Conservation (phyloP, 53 echinoderm and acorn worm species). For the Holothuria leucospilota region DNA sequence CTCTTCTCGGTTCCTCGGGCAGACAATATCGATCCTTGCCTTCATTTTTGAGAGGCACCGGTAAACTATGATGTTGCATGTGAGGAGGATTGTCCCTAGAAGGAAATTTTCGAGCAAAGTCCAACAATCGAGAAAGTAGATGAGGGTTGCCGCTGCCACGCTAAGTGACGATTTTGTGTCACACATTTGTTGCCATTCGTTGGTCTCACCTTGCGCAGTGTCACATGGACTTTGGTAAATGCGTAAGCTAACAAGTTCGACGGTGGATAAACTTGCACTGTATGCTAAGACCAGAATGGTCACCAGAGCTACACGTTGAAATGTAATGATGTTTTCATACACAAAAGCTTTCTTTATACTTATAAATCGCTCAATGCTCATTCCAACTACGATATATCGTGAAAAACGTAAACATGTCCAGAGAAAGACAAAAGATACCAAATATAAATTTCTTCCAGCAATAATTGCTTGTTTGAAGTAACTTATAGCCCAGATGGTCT, state of each 20-base stretch:
- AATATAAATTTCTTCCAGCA: slow-evolving; percentile 57
- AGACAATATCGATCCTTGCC: slow-evolving; percentile 65
- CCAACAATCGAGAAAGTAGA: slow-evolving; percentile 65
- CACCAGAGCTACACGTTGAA: slow-evolving; percentile 56
- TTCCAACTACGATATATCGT: slow-evolving; percentile 80
- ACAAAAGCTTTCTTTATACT: slow-evolving; percentile 91
- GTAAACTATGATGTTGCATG: slow-evolving; percentile 85
- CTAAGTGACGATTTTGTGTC: neutral
- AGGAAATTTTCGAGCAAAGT: slow-evolving; percentile 71
- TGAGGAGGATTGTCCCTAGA: slow-evolving; percentile 63
- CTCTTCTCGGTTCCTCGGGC: slow-evolving; percentile 88
- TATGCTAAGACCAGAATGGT: neutral
- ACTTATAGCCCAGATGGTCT: slow-evolving; percentile 73
- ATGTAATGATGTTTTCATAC: slow-evolving; percentile 80
- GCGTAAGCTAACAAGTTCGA: slow-evolving; percentile 6
- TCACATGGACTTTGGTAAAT: slow-evolving; percentile 19
- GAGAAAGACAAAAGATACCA: slow-evolving; percentile 62
- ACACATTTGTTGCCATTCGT: neutral
- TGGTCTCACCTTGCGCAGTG: neutral
- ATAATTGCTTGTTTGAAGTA: slow-evolving; percentile 56
- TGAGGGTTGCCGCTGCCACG: slow-evolving; percentile 35
- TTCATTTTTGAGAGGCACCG: slow-evolving; percentile 78
- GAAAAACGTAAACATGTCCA: slow-evolving; percentile 76
- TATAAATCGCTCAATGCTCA: slow-evolving; percentile 92
- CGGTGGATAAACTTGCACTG: slow-evolving; percentile 4